Percentiles rank a stretch among this genome's conserved stretches.
Conservation (phyloP, 2,888 invertebrate genomes). For the Monopis laevigella region DNA sequence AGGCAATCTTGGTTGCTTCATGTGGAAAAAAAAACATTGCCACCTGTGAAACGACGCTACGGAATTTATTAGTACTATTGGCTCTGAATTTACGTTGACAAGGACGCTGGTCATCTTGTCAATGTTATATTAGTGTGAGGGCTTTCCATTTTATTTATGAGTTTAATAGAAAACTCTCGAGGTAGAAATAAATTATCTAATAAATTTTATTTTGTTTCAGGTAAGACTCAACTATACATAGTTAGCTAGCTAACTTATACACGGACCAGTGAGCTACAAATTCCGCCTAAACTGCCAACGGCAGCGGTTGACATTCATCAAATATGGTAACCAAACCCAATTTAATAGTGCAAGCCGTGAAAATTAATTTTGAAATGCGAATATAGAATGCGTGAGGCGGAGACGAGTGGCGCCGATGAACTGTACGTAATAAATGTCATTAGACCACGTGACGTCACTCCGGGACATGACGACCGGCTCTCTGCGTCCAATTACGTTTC, state of each 20-base stretch:
- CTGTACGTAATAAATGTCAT: slow-evolving; percentile 57
- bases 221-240: slow-evolving; percentile 10
- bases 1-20: slow-evolving; percentile 36
- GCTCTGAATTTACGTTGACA: slow-evolving; percentile 34
- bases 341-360: slow-evolving; percentile 22
- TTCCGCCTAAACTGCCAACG: neutral
- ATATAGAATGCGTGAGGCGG: slow-evolving; percentile 34
- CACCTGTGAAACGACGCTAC: slow-evolving; percentile 36
- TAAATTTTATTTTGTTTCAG: slow-evolving; percentile 14
- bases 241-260: neutral
- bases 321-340: slow-evolving; percentile 7
- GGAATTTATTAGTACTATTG: slow-evolving; percentile 49
- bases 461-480: slow-evolving; percentile 41
- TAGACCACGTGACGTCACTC: slow-evolving; percentile 52
- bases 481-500: slow-evolving; percentile 55
- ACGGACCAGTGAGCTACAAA: neutral
- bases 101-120: slow-evolving; percentile 11
- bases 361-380: slow-evolving; percentile 48
- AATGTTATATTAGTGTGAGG: slow-evolving; percentile 12
- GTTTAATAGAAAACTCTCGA: slow-evolving; percentile 8
- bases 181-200: slow-evolving; percentile 1
- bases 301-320: neutral
- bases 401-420: slow-evolving; percentile 47
- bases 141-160: slow-evolving; percentile 7
- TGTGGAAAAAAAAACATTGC: slow-evolving; percentile 27